Evolutionary conservation across 2,113 vertebrate genomes (phyloP).

Genomic region (Paracanthobrama guichenoti): DNA sequence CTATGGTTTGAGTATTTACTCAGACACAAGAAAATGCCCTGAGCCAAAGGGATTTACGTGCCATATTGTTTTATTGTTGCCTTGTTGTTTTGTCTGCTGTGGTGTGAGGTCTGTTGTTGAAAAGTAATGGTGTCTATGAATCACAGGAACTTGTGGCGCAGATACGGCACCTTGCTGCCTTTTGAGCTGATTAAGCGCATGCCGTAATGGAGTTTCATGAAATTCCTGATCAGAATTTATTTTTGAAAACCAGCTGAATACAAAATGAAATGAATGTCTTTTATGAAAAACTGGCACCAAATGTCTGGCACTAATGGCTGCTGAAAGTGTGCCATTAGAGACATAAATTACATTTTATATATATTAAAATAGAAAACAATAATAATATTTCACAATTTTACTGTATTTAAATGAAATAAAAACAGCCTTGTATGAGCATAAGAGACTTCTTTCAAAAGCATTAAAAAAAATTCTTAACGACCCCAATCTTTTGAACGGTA

Average conservation of each 20-base stretch:
- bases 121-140: conserved; percentile 5
- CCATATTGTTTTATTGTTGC: not conserved
- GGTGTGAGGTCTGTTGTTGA: conserved; percentile 28
- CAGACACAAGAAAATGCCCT: not conserved
- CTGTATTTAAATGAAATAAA: not conserved
- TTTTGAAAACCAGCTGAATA: not conserved
- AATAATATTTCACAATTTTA: not conserved
- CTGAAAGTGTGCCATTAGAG: no score
- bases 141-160: conserved; percentile 20
- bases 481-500: not conserved
- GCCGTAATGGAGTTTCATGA: not conserved
- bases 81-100: not conserved
- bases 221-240: not conserved
- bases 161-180: conserved; percentile 13
- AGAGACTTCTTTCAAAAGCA: not conserved
- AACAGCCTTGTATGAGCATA: not conserved
- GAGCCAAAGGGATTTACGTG: not conserved
- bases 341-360: not conserved
- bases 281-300: not conserved
- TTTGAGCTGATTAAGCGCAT: conserved; percentile 20
- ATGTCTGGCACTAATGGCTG: no score
- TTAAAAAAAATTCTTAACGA: not conserved
- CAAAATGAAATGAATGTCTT: not conserved
- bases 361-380: not conserved
- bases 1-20: not conserved